Conservation (phyloP, 2,797 vertebrate species). For the Cyprinella venusta region DNA sequence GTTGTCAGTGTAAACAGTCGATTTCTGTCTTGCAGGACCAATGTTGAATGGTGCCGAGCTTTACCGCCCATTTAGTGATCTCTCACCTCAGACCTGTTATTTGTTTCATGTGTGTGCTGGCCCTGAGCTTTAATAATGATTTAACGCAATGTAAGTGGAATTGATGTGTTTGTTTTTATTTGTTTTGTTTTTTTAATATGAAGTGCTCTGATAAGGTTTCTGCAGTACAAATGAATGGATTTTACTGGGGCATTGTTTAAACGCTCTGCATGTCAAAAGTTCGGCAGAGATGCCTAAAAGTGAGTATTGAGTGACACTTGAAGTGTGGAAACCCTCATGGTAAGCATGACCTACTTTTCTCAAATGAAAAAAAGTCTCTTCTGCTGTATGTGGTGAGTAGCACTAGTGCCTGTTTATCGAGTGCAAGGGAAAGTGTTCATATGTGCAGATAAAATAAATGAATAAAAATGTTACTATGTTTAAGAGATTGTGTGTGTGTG, state of each 20-base stretch:
- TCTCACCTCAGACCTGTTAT: background rate
- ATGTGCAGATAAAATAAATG: constrained; percentile 17
- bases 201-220: constrained; percentile 12
- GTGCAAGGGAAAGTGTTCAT: constrained; percentile 34
- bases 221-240: background rate
- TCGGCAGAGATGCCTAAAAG: background rate
- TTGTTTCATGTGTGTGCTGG: constrained; percentile 5
- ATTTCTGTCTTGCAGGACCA: constrained; percentile 1
- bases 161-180: constrained; percentile 10
- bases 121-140: constrained; percentile 12
- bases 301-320: background rate
- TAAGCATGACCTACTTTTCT: constrained; percentile 27
- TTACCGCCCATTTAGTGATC: constrained; percentile 2
- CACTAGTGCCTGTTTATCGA: constrained; percentile 15
- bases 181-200: background rate
- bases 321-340: constrained; percentile 22
- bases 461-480: background rate
- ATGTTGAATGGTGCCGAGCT: constrained; percentile 26
- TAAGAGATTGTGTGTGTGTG: background rate
- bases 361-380: background rate
- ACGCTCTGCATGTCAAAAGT: background rate
- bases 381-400: constrained; percentile 26
- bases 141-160: constrained; percentile 16
- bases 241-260: background rate
- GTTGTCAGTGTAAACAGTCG: constrained; percentile 1